Base-by-base conservation (phyloP, 2,888 invertebrate genomes). In the Sminthurides aquaticus region DNA sequence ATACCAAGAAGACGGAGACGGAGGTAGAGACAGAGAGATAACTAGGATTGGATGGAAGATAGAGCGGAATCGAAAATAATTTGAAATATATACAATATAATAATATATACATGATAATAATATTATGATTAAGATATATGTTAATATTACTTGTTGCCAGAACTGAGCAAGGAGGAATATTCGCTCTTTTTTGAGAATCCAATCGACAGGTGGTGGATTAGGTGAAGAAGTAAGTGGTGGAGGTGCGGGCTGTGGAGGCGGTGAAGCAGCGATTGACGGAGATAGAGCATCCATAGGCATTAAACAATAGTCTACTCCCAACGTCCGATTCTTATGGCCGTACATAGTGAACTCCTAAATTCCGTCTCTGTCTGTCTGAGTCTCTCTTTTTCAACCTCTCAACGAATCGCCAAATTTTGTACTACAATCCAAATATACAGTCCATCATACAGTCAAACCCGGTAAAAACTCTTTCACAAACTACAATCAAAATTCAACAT, bases 161-260 rank as follows among this genome's bases (percentile, higher is more conserved):
- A 92, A 92, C 83, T 92, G 92, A 79, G 91, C 91, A 80, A 92
- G 86, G 80, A 92, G 85, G 84, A 91, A 92, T 83, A 92, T 91
- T 83, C 90, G 85, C 84, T 92, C 91, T 84, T 92, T 92, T 86
- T 91, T 91, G 85, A 91, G 91, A 81, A 92, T 87, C 91, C 92
- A 92, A 85, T 92, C 91, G 91, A 92, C 91, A 80, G 91, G 71
- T 70, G 69, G 71, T 71, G 71, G 68, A 67, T 63, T 65, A 57
- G 65, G 59, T 60, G 69, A 67, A 59, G 69, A 64, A 58, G 66
- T 57, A 56, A 49, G 66, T 62, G 66, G 60, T 43, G 61, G 63
- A 64, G 72, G 66, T 57, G 67, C 64, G 61, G 70, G 68, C 66
- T 69, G 71, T 65, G 68, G 70, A 66, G 68, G 67, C 64, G 70